Evolutionary conservation across 2,113 vertebrate species (phyloP).

Genomic region (Columbina picui): DNA sequence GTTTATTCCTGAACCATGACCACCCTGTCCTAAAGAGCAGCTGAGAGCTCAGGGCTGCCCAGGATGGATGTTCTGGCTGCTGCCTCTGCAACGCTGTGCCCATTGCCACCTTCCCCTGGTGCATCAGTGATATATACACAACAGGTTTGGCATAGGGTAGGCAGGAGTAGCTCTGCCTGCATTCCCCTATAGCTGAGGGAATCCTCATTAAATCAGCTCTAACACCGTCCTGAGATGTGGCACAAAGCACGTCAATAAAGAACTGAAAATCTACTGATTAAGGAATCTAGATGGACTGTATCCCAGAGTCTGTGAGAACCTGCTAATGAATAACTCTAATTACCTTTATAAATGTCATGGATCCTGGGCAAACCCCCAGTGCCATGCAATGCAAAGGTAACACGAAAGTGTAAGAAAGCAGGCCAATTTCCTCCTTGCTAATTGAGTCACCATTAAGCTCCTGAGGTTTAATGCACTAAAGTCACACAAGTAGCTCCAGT

Average conservation of each 20-base stretch:
- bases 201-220: conserved; percentile 19
- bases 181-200: background rate
- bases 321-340: conserved; percentile 44
- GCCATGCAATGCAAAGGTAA: conserved; percentile 30
- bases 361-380: conserved; percentile 7
- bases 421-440: conserved; percentile 21
- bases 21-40: background rate
- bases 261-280: background rate
- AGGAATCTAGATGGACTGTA: conserved; percentile 13
- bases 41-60: background rate
- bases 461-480: background rate
- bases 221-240: background rate
- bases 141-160: background rate
- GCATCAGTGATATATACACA: background rate
- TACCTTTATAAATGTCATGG: conserved; percentile 29
- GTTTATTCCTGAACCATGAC: background rate
- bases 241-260: conserved; percentile 4
- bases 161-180: background rate
- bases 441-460: conserved; percentile 18
- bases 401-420: background rate
- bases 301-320: conserved; percentile 33
- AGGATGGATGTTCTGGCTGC: background rate
- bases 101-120: background rate
- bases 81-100: background rate
- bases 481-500: background rate